phyloP scores from a whole-genome alignment of 2,888 invertebrate species.

The Elegia similella region DNA sequence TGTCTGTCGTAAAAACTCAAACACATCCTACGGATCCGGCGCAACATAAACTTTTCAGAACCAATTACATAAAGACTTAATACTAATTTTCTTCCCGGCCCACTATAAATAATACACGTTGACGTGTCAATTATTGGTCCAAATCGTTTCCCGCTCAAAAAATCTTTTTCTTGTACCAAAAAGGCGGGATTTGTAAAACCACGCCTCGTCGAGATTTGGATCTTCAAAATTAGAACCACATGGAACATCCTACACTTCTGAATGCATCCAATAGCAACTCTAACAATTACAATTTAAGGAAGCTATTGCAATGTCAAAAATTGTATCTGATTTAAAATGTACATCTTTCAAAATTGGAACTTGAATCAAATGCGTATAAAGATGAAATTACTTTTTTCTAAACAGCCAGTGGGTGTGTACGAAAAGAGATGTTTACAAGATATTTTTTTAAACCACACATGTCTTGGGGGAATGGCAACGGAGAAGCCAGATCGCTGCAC shows the following conservation, averaged over 20 bases:
- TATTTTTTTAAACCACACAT: constrained; percentile 59
- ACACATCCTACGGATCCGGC: constrained; percentile 47
- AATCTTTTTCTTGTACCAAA: constrained; percentile 42
- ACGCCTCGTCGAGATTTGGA: constrained; percentile 53
- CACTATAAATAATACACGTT: constrained; percentile 72
- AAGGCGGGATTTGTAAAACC: constrained; percentile 51
- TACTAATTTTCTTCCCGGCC: constrained; percentile 63
- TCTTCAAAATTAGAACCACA: constrained; percentile 44
- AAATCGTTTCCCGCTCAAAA: constrained; percentile 57
- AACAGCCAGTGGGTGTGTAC: constrained; percentile 49
- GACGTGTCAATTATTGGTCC: constrained; percentile 75
- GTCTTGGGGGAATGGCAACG: constrained; percentile 47
- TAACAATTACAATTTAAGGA: constrained; percentile 36
- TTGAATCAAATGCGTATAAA: constrained; percentile 38
- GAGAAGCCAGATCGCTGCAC: constrained; percentile 71
- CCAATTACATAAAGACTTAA: constrained; percentile 70
- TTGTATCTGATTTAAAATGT: constrained; percentile 21
- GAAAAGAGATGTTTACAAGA: constrained; percentile 42
- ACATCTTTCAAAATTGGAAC: constrained; percentile 32
- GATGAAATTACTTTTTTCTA: constrained; percentile 32
- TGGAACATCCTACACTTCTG: constrained; percentile 45
- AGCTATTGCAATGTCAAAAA: constrained; percentile 30
- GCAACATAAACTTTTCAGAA: constrained; percentile 70
- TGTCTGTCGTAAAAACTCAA: constrained; percentile 43
- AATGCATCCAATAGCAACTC: constrained; percentile 35